A percentile compares a stretch with the other conserved stretches of the same genome.
Conservation (phyloP, 2,797 vertebrate species). For the Buceros bicornis region DNA sequence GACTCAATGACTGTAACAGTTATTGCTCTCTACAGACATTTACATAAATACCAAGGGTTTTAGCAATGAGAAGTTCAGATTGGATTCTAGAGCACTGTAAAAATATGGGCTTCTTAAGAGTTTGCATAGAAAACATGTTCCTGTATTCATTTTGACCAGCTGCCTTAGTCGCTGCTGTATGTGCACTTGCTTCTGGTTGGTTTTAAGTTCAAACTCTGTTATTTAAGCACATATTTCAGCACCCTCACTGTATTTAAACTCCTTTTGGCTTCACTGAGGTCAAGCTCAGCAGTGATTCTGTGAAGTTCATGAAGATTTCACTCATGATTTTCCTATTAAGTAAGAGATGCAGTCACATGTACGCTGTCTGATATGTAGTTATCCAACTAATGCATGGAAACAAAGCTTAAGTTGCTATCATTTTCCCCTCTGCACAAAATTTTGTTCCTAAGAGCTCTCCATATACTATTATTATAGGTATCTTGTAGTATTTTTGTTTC, state of each 20-base stretch:
- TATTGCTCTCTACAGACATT: not conserved
- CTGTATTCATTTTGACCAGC: not conserved
- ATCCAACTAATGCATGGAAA: not conserved
- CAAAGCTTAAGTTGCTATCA: not conserved
- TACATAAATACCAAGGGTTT: not conserved
- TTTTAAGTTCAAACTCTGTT: not conserved
- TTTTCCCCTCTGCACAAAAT: not conserved
- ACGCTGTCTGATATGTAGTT: not conserved
- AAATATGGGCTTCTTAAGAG: not conserved
- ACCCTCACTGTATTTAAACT: not conserved
- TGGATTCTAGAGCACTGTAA: not conserved
- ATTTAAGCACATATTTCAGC: not conserved
- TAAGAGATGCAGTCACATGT: not conserved
- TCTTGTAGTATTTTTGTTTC: not conserved
- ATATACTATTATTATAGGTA: not conserved
- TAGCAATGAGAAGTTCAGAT: not conserved
- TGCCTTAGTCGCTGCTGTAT: not conserved
- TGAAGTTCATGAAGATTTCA: not conserved
- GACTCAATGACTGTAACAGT: not conserved
- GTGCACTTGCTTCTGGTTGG: not conserved
- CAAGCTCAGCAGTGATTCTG: not conserved
- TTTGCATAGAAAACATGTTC: not conserved
- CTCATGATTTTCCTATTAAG: not conserved
- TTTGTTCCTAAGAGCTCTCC: not conserved
- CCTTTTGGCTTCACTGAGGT: not conserved